phyloP scores from a whole-genome alignment of 2,113 vertebrate genomes.

The Nothocercus nigrocapillus region DNA sequence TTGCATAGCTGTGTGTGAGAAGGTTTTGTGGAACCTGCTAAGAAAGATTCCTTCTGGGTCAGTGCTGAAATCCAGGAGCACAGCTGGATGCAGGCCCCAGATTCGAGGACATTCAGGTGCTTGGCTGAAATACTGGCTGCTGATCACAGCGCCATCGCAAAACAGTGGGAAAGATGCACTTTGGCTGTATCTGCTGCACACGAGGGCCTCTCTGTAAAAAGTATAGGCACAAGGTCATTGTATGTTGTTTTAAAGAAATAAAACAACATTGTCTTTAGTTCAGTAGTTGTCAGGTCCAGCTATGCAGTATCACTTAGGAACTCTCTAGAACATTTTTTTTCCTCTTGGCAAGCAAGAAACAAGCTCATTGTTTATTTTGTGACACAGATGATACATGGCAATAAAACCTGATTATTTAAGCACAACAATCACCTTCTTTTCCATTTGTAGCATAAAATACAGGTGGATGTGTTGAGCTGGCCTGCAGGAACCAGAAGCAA shows the following conservation, averaged over 20 bases:
- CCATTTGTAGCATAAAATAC: not conserved
- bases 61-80: not conserved
- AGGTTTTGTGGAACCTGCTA: not conserved
- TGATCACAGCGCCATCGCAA: not conserved
- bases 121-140: not conserved
- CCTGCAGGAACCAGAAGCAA: not conserved
- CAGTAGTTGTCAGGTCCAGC: not conserved
- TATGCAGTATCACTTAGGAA: not conserved
- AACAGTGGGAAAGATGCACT: not conserved
- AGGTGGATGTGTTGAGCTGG: not conserved
- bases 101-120: not conserved
- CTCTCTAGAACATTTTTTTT: not conserved
- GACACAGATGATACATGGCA: not conserved
- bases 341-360: not conserved
- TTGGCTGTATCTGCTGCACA: not conserved
- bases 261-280: not conserved
- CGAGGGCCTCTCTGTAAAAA: not conserved
- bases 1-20: not conserved
- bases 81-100: not conserved
- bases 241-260: not conserved
- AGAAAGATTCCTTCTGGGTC: not conserved
- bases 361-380: constrained; percentile 4
- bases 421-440: not conserved
- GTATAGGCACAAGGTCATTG: not conserved
- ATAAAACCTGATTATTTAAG: constrained; percentile 21